These are phyloP conservation scores for Syndactyla subalaris DNA, from an alignment of 2,797 vertebrate species.

Conservation along the genomic window DNA sequence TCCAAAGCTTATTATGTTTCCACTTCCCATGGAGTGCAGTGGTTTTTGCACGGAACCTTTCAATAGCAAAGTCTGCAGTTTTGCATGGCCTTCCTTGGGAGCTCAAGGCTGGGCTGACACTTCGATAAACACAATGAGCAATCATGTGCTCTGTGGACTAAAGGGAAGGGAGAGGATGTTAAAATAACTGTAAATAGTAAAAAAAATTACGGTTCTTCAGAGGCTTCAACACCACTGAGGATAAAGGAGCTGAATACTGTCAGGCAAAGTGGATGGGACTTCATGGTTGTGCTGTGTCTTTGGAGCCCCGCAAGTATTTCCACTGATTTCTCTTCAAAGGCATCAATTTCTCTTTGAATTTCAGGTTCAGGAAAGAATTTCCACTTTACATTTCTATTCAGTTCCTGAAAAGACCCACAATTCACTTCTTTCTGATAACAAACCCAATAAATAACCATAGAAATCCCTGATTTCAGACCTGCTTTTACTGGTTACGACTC, in stretches of 20 bases:
- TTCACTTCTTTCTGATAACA: not conserved
- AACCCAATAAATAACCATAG: not conserved
- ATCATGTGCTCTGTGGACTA: not conserved
- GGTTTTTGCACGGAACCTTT: not conserved
- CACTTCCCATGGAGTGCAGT: not conserved
- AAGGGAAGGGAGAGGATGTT: not conserved
- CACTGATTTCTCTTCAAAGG: not conserved
- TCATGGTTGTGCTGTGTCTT: not conserved
- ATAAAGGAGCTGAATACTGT: not conserved
- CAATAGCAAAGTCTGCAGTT: not conserved
- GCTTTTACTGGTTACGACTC: not conserved
- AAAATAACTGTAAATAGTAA: not conserved
- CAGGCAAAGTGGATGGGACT: not conserved
- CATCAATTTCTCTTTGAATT: not conserved
- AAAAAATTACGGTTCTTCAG: not conserved
- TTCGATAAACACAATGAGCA: not conserved
- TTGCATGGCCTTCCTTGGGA: not conserved
- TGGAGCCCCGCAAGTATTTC: not conserved
- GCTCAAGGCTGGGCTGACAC: not conserved
- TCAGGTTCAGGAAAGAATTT: not conserved
- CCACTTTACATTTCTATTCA: not conserved
- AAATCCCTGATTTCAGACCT: not conserved
- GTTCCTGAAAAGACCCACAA: not conserved
- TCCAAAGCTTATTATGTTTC: not conserved
- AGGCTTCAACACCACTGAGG: not conserved